Evolutionary conservation across 1,140 invertebrate genomes (phyloP).

Genomic region (Atta colombica): DNA sequence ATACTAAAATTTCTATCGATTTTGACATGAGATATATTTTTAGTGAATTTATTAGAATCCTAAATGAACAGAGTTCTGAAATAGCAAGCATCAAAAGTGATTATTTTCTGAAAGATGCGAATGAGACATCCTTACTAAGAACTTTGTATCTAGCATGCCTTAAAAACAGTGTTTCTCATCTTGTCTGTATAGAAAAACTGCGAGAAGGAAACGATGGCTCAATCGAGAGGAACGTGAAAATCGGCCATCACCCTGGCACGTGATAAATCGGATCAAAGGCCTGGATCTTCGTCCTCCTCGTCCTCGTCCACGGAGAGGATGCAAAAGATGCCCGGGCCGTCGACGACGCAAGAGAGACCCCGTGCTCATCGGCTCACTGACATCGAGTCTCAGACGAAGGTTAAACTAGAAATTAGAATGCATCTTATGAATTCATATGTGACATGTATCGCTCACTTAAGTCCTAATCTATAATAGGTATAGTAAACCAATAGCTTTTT

Average conservation of each 20-base stretch:
- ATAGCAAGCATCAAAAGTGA: not conserved
- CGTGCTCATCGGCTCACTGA: conserved; percentile 85
- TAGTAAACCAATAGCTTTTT: no score
- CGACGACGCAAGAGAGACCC: conserved; percentile 81
- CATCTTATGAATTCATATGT: no score
- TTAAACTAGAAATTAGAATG: conserved; percentile 48
- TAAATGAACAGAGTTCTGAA: not conserved
- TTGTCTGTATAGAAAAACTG: conserved; percentile 54
- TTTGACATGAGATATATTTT: not conserved
- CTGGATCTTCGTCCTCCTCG: conserved; percentile 79
- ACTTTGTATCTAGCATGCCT: no score
- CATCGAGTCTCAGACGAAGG: conserved; percentile 84
- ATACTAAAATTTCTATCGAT: not conserved
- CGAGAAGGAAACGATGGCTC: conserved; percentile 73
- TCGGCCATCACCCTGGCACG: conserved; percentile 82
- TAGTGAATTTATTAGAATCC: not conserved
- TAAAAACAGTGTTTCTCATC: no score
- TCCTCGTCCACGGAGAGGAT: conserved; percentile 80
- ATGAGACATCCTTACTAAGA: no score
- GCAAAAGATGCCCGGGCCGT: conserved; percentile 84
- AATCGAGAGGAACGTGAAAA: conserved; percentile 67
- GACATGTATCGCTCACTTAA: no score
- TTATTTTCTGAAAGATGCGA: not conserved
- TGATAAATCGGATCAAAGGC: conserved; percentile 80
- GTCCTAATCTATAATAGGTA: no score